phyloP scores from a whole-genome alignment of 2,113 vertebrate genomes.

The Oryzias celebensis region DNA sequence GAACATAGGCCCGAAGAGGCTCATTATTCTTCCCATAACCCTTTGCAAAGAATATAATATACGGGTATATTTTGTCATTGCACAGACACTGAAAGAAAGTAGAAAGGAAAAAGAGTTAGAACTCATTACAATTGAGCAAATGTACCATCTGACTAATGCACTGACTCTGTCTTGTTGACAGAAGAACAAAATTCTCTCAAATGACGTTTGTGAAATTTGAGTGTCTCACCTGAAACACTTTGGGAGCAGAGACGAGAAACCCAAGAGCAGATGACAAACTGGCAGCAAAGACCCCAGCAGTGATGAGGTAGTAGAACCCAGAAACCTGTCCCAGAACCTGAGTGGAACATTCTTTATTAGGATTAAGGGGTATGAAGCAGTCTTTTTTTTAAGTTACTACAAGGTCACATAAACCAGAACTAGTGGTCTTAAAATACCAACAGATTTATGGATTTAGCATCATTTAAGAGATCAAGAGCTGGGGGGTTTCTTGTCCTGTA shows the following conservation, averaged over 20 bases:
- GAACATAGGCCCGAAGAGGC: constrained; percentile 70
- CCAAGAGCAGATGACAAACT: constrained; percentile 81
- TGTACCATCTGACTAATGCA: too few relatives aligned
- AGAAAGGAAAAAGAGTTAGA: background rate
- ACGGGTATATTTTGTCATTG: constrained; percentile 77
- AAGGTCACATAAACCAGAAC: too few relatives aligned
- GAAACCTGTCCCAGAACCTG: constrained; percentile 74
- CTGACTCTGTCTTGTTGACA: too few relatives aligned
- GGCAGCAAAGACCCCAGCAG: constrained; percentile 77
- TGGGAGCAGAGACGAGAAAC: constrained; percentile 79
- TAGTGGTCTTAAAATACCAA: too few relatives aligned
- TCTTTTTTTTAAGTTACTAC: too few relatives aligned
- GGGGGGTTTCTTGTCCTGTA: too few relatives aligned
- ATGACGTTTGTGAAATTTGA: too few relatives aligned
- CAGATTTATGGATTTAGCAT: too few relatives aligned
- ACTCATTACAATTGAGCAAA: too few relatives aligned
- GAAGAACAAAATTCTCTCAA: too few relatives aligned
- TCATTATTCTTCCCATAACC: constrained; percentile 80
- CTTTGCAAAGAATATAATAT: constrained; percentile 79
- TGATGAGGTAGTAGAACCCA: constrained; percentile 71
- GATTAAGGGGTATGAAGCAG: background rate
- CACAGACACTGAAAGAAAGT: constrained; percentile 73
- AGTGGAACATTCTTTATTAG: background rate
- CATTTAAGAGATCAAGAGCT: too few relatives aligned
- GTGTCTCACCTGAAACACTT: constrained; percentile 79